Evolutionary conservation across 2,113 vertebrate genomes (phyloP), one percentile per base, ranked within the genome.

Genomic region (Hemicordylus capensis): DNA sequence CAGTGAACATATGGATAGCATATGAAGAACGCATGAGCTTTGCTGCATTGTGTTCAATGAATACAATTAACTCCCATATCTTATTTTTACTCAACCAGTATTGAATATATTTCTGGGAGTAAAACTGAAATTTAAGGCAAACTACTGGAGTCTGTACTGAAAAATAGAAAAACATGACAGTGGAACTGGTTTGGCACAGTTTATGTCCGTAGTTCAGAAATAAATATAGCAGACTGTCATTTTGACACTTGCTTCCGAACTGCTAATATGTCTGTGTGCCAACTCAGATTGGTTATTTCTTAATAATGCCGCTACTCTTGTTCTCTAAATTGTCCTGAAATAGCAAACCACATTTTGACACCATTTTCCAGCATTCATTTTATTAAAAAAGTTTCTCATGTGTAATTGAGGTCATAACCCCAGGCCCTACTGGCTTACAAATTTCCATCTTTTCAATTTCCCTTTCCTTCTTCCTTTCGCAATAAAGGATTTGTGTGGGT

Each of bases 391-490:
- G 64, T 69, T 84, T 92, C 72, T 85, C 81, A 63, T 90, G 75
- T 92, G 81, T 93, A 94, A 95, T 92, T 91, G 90, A 91, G 91
- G 88, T 89, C 89, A 28, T 75, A 86, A 90, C 93, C 90, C 90
- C 81, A 89, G 67, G 59, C 90, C 81, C 90, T 85, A 91, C 85
- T 87, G 90, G 56, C 75, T 54, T 76, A 20, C 76, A 80, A 66
- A 91, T 92, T 92, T 94, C 87, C 77, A 82, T 80, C 89, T 89
- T 92, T 92, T 86, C 91, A 84, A 74, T 93, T 89, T 91, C 85
- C 44, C 91, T 54, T 61, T 86, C 80, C 69, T 61, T 88, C 77
- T 58, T 58, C 37, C 63, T 54, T 81, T 28, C 0, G 64, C 79
- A 88, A 81, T 76, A 86, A 74, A 81, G 66, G 85, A 58, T 37